phyloP scores from a whole-genome alignment of 1,140 invertebrate genomes.

The Scylla paramamosain region DNA sequence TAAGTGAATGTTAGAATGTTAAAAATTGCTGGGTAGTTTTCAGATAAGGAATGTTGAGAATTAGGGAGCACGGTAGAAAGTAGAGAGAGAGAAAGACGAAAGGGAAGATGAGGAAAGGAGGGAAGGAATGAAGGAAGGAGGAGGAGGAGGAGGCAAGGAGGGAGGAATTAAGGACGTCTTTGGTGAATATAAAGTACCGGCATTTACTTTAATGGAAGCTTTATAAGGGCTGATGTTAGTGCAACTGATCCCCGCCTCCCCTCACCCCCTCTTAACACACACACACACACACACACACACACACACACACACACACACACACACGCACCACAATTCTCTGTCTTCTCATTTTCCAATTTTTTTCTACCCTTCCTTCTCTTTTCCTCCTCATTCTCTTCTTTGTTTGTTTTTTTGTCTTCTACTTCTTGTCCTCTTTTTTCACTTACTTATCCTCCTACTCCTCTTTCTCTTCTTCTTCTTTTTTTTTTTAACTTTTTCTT shows the following conservation, averaged over 20 bases:
- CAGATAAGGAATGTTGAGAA: too few relatives aligned
- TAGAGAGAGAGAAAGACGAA: not conserved
- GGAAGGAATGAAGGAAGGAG: not conserved
- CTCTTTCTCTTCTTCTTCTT: too few relatives aligned
- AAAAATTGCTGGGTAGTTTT: too few relatives aligned
- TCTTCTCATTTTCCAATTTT: not conserved
- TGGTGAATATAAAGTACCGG: not conserved
- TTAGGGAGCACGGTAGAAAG: too few relatives aligned
- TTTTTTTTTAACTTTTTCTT: too few relatives aligned
- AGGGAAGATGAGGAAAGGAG: not conserved
- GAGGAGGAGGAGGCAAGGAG: not conserved
- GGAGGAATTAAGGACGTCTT: not conserved
- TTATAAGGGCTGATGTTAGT: not conserved
- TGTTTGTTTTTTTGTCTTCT: too few relatives aligned
- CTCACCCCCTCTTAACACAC: not conserved
- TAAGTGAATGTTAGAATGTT: not conserved
- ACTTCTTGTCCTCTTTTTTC: too few relatives aligned
- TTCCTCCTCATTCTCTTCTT: too few relatives aligned
- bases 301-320: constrained; percentile 8
- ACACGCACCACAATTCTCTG: not conserved
- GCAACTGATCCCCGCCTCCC: too few relatives aligned
- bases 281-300: not conserved
- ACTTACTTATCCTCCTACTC: too few relatives aligned
- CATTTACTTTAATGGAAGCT: not conserved
- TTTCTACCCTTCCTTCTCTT: too few relatives aligned